Percentiles rank a stretch among this genome's conserved stretches.
These are phyloP conservation scores for Sebastes wilsoni DNA, from an alignment of 2,797 vertebrate genomes.

Conservation along the genomic window DNA sequence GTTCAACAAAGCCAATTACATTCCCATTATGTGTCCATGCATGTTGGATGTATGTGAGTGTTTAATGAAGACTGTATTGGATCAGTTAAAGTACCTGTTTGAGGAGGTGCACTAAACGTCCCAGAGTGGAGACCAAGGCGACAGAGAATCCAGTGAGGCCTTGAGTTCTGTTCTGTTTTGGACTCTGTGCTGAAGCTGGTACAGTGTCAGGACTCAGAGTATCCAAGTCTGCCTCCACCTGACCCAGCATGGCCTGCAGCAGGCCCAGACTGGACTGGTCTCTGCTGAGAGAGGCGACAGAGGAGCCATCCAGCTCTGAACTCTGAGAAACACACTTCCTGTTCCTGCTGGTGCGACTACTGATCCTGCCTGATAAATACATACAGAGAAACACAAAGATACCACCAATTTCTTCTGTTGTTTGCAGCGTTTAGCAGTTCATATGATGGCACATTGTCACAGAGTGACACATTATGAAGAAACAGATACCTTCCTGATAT, in stretches of 20 bases:
- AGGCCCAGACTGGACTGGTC: constrained; percentile 84
- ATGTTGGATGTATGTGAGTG: not conserved
- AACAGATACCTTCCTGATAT: not conserved
- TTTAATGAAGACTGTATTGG: not conserved
- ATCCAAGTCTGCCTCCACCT: constrained; percentile 88
- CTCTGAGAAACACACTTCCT: constrained; percentile 62
- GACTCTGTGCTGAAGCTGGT: constrained; percentile 61
- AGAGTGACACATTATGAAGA: not conserved
- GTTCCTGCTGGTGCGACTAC: constrained; percentile 42
- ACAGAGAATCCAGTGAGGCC: constrained; percentile 91
- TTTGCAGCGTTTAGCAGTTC: not conserved
- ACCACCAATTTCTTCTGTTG: not conserved
- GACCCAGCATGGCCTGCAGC: constrained; percentile 87
- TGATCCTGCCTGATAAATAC: constrained; percentile 68
- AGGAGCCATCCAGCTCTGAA: constrained; percentile 62
- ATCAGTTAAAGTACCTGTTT: constrained; percentile 81
- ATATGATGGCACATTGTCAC: not conserved
- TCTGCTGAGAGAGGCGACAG: constrained; percentile 63
- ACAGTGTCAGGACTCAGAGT: constrained; percentile 69
- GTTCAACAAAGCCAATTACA: not conserved
- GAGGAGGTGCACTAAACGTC: constrained; percentile 87
- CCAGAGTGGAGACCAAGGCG: constrained; percentile 87
- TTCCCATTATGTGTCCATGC: not conserved
- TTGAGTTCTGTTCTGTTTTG: constrained; percentile 55
- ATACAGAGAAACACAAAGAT: not conserved